Evolutionary conservation across 2,888 invertebrate genomes (phyloP), one percentile per base, ranked within the genome.

Genomic region (Caenorhabditis sp.): DNA sequence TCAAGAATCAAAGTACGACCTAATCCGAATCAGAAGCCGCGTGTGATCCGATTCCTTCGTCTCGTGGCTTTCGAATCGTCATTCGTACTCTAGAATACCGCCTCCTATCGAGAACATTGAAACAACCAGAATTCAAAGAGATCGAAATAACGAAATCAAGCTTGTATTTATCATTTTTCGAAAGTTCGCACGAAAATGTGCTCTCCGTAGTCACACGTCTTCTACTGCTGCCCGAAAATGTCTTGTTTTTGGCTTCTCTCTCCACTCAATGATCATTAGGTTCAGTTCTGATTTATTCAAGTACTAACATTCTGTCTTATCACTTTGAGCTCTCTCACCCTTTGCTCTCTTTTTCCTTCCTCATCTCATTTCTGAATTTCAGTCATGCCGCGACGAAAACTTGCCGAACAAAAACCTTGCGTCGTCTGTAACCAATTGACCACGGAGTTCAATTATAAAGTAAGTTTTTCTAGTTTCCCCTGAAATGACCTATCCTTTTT

Each of bases 381-480:
- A 24, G 44, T 26, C 1, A 44, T 44, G 61, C 16, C 61, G 38
- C 6, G 38, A 38, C 38, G 38, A 10, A 38, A 38, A 38, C 38
- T 38, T 38, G 38, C 12, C 8, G 38, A 38, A 38, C 38, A 38
- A 38, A 38, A 10, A 16, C 16, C 44, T 44, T 44, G 41, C 14
- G 24, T 24, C 12, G 28, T 63, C 14, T 63, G 63, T n/a, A 44
- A 44, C 8, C 8, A 44, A 0, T n/a, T 47, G 28, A 63, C 63
- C 16, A 26, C 44, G 1, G 63, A 63, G 26, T 63, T 47, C 28
- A 63, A 63, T 63, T 63, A 63, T 28, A 26, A 44, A 28, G 63
- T 44, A n/a, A 26, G 44, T 44, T 44, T 24, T 16, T 28, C 19
- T 16, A 8, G 12, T 31, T 16, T 58, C 28, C 10, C 10, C 47